Evolutionary conservation across 2,113 vertebrate genomes (phyloP), one percentile per base, ranked within the genome.

Genomic region (Tragelaphus scriptus): DNA sequence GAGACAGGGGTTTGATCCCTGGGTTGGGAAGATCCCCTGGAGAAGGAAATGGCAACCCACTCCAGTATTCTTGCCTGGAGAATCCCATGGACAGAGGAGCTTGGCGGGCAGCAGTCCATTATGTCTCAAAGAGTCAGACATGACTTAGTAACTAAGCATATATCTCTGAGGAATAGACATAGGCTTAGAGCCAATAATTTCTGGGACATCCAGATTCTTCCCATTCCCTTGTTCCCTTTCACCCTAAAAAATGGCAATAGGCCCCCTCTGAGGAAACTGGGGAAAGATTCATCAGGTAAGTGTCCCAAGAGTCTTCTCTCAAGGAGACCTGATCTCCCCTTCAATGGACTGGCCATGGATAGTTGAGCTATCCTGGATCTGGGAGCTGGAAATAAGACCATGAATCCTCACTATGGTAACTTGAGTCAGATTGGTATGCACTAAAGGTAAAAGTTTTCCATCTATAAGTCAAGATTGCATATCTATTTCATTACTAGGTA

Each of bases 71-170:
- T 77, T 44, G 36, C 23, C 71, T 77, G 71, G 23, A 40, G 26
- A 26, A 44, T 77, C 36, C 40, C 40, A 77, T 3, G 6, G 71
- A 77, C 6, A 26, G 23, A 77, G 36, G n/a, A 40, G n/a, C n/a
- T 10, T 40, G 19, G 68, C 0, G 0, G 19, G 19, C 0, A 0
- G n/a, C 10, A 71, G 68, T 71, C 19, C 10, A 23, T 21, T n/a
- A 17, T 40, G 10, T 71, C 23, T 7, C 21, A 77, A 44, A 44
- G 40, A 77, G 28, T 77, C 0, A 1, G 40, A 77, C 36, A 26
- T 3, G 23, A 44, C 36, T 77, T 40, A 44, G 36, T 6, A 5
- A 26, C 12, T 44, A 44, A 77, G 36, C 12, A 77, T 6, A 7
- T n/a, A 15, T 79, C 25, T 95, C 68, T 80, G 30, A 91, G 25